A percentile compares a stretch with the other conserved stretches of the same genome.
These are phyloP conservation scores for Apodemus agrarius DNA, from an alignment of 2,797 vertebrate genomes.

Conservation along the genomic window DNA sequence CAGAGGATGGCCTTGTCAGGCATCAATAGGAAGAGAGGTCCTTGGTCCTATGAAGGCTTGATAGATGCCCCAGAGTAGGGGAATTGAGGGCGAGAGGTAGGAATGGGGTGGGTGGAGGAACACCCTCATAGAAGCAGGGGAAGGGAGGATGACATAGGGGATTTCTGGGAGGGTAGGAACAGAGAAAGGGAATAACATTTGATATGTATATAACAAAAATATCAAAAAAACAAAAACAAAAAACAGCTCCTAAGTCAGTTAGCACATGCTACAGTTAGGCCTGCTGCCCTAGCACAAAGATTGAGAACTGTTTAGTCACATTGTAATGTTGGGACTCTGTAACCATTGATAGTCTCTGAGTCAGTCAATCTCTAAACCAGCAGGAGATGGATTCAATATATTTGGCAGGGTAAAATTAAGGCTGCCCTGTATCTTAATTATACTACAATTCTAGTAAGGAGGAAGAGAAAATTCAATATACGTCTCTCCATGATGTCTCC, in stretches of 20 bases:
- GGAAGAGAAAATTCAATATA: conserved; percentile 47
- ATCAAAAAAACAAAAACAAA: background rate
- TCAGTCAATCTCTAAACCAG: background rate
- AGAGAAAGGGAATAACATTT: no score
- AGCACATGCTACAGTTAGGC: background rate
- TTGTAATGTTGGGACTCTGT: background rate
- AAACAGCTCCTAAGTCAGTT: background rate
- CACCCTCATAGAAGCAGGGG: no score
- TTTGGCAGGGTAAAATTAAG: background rate
- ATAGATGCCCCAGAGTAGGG: no score
- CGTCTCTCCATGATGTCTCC: conserved; percentile 1
- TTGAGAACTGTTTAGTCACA: background rate
- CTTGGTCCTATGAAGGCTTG: no score
- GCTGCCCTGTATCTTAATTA: background rate
- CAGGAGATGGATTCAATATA: background rate
- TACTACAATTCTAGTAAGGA: conserved; percentile 19
- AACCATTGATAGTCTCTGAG: background rate
- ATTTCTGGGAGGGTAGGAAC: no score
- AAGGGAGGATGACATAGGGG: no score
- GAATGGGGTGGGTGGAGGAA: no score
- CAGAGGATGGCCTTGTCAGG: no score
- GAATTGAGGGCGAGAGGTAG: no score
- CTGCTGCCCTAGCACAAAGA: background rate
- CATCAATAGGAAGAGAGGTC: no score
- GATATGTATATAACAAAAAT: no score